Conservation (phyloP, 2,888 invertebrate genomes). For the Ariolimax columbianus region DNA sequence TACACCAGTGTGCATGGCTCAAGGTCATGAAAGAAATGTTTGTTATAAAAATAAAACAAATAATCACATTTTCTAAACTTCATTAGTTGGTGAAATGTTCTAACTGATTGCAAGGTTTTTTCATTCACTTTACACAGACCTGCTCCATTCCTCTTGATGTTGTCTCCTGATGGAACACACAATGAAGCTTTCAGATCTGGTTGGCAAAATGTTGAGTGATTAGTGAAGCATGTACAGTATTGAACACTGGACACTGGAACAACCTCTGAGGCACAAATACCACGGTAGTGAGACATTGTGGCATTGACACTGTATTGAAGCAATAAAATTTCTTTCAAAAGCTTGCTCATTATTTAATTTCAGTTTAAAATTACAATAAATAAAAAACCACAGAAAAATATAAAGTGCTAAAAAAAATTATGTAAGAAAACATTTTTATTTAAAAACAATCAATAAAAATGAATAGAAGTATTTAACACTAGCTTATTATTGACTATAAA, state of each 20-base stretch:
- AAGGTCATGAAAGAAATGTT: too few species aligned
- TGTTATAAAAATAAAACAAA: too few species aligned
- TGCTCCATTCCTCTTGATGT: conserved; percentile 29
- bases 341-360: too few species aligned
- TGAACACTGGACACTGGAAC: background rate
- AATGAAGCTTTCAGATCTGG: background rate
- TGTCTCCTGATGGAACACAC: conserved; percentile 15
- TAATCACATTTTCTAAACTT: too few species aligned
- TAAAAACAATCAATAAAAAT: too few species aligned
- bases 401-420: too few species aligned
- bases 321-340: background rate
- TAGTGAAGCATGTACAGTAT: conserved; percentile 22
- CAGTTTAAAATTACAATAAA: too few species aligned
- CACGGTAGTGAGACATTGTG: conserved; percentile 39
- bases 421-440: too few species aligned
- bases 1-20: too few species aligned
- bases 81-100: background rate
- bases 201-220: background rate
- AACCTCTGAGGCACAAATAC: conserved; percentile 31
- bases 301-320: conserved; percentile 37
- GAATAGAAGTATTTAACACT: too few species aligned
- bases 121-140: conserved; percentile 11
- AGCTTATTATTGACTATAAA: too few species aligned
- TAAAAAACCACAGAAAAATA: too few species aligned
- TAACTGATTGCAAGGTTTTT: background rate